These are phyloP conservation scores for Gryllus longicercus DNA, from an alignment of 2,888 invertebrate genomes.

Conservation along the genomic window DNA sequence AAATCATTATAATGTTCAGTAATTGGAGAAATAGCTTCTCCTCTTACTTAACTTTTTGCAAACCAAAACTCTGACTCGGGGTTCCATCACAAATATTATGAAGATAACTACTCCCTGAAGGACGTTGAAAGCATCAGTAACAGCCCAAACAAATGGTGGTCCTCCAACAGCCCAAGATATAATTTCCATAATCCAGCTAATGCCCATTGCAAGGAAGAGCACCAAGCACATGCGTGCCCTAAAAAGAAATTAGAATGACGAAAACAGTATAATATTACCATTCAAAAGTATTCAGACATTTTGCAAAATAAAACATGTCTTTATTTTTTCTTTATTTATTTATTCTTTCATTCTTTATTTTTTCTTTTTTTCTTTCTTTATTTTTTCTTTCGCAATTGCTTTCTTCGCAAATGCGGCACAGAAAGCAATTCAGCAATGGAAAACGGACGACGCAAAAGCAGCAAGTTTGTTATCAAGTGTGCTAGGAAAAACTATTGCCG, in stretches of 20 bases:
- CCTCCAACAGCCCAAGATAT: conserved; percentile 62
- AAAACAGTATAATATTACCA: background rate
- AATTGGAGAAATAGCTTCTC: background rate
- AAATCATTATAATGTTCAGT: too few species aligned
- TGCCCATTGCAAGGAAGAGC: conserved; percentile 63
- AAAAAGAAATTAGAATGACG: conserved; percentile 33
- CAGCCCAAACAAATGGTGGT: conserved; percentile 38
- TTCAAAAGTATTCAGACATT: background rate
- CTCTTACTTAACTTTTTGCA: background rate
- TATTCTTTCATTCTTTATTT: too few species aligned
- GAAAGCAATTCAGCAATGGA: too few species aligned
- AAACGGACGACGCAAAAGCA: too few species aligned
- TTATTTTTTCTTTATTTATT: too few species aligned
- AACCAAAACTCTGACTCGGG: conserved; percentile 22
- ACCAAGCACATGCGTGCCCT: conserved; percentile 58
- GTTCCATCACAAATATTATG: conserved; percentile 33
- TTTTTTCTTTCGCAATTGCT: too few species aligned
- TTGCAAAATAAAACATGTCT: too few species aligned
- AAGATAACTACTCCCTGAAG: conserved; percentile 38
- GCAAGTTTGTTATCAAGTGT: too few species aligned
- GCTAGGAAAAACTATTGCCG: too few species aligned
- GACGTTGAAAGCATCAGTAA: conserved; percentile 40
- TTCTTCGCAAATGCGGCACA: too few species aligned
- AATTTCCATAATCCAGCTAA: conserved; percentile 69
- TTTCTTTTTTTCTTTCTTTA: too few species aligned